These are phyloP conservation scores for Cricetomys ansorgei DNA, from an alignment of 2,113 vertebrate genomes.

Conservation along the genomic window DNA sequence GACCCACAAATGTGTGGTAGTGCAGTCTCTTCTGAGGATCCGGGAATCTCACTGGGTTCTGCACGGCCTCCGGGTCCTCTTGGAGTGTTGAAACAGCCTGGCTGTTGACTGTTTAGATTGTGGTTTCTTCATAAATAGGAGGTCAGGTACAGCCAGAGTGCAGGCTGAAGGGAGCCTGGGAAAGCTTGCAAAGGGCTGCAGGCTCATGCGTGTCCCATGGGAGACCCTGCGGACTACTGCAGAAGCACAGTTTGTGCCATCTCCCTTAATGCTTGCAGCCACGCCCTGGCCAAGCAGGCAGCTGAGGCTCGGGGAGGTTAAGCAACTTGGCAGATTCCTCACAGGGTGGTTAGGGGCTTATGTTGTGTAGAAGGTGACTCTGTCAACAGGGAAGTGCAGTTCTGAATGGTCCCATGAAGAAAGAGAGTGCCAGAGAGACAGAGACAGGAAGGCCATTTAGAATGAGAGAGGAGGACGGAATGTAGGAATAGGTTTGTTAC, in stretches of 20 bases:
- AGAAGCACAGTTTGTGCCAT: not conserved
- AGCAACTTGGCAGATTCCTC: not conserved
- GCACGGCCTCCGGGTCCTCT: not conserved
- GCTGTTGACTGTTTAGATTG: not conserved
- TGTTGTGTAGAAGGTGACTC: not conserved
- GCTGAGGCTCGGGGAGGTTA: not conserved
- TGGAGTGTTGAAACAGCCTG: conserved; percentile 30
- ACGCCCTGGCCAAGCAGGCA: not conserved
- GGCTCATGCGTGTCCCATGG: not conserved
- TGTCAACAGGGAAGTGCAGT: not conserved
- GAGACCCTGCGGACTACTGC: not conserved
- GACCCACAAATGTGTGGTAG: not conserved
- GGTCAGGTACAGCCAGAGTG: conserved; percentile 17
- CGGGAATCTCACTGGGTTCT: not conserved
- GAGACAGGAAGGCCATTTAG: not conserved
- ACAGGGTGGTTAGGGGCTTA: not conserved
- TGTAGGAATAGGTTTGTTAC: not conserved
- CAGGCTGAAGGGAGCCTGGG: not conserved
- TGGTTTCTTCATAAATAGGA: conserved; percentile 43
- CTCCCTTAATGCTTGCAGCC: not conserved
- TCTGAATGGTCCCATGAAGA: not conserved
- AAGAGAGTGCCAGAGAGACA: not conserved
- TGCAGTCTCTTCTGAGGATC: conserved; percentile 43
- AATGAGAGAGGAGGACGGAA: not conserved
- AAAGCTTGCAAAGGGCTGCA: not conserved